Evolutionary conservation across 2,113 vertebrate genomes (phyloP), one percentile per base, ranked within the genome.

Genomic region (Tupaia tana): DNA sequence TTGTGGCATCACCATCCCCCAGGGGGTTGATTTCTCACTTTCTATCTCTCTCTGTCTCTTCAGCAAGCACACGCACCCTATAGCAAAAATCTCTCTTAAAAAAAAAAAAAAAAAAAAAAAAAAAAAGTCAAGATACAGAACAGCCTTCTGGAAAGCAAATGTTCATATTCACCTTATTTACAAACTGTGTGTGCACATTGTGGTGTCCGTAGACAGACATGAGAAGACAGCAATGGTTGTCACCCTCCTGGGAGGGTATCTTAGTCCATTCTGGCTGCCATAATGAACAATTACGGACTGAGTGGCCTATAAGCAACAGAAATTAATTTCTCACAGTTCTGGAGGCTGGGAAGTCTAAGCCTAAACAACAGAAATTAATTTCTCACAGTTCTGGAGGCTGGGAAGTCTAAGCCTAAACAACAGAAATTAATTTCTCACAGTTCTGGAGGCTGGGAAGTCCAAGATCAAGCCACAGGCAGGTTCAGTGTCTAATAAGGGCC

Each of bases 91-190:
- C 43, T 43, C 43, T 43, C 43, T 43, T 43, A 3, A 43, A 43
- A 43, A 43, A 43, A 43, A 43, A 2, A 79, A 34, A 7, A 2
- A n/a, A n/a, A n/a, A 3, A 43, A 43, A 43, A 43, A 43, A 43
- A 43, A 2, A 79, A 34, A 7, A 2, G n/a, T 10, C 67, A 24
- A 31, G 77, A 31, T 4, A 1, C 43, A 12, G 43, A 24, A 16
- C 0, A 0, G 95, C 15, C 0, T 15, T 0, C 1, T 0, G 7
- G 54, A 7, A 24, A 90, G 61, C 25, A 43, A 7, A n/a, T 29
- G 25, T 81, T 20, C 15, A 19, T 56, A 25, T 29, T n/a, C 11
- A 1, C 8, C 8, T 20, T 56, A 63, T 70, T 81, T 63, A 63
- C 27, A 6, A 43, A 43, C 43, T 43, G 5, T 43, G 43, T 43